Conservation (phyloP, 2,113 vertebrate species). For the Mustelus asterias region DNA sequence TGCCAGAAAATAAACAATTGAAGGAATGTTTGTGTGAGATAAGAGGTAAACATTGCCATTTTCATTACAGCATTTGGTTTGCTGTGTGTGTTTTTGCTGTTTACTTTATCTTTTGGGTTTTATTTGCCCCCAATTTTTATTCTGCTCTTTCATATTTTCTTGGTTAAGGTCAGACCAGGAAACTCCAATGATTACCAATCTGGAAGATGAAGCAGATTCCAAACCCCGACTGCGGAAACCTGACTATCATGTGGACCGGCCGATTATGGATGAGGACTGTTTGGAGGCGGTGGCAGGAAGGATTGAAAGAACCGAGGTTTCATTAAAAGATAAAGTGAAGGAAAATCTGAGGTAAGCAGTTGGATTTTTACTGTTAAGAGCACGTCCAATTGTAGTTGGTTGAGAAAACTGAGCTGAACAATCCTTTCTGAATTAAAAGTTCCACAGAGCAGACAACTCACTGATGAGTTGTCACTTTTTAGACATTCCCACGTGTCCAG, state of each 20-base stretch:
- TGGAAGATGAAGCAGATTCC: neutral
- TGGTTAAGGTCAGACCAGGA: neutral
- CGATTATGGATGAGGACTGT: constrained; percentile 61
- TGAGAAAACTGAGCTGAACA: neutral
- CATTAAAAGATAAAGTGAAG: neutral
- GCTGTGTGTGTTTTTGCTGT: neutral
- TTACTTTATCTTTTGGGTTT: too few species aligned
- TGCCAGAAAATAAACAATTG: neutral
- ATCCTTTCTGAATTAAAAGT: neutral
- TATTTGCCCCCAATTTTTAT: neutral
- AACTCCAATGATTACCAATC: neutral
- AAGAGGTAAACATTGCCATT: neutral
- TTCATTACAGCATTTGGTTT: neutral
- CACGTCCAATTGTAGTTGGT: neutral
- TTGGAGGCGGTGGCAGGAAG: constrained; percentile 65
- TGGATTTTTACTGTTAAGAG: neutral
- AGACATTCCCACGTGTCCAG: neutral
- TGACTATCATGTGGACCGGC: constrained; percentile 49
- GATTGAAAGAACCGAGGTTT: constrained; percentile 34
- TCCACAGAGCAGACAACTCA: neutral
- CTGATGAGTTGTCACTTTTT: neutral
- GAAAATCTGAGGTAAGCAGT: neutral
- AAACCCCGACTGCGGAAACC: neutral
- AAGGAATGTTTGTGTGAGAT: neutral
- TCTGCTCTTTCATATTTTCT: neutral